phyloP scores from a whole-genome alignment of 2,888 invertebrate genomes.

The Dryococelus australis region DNA sequence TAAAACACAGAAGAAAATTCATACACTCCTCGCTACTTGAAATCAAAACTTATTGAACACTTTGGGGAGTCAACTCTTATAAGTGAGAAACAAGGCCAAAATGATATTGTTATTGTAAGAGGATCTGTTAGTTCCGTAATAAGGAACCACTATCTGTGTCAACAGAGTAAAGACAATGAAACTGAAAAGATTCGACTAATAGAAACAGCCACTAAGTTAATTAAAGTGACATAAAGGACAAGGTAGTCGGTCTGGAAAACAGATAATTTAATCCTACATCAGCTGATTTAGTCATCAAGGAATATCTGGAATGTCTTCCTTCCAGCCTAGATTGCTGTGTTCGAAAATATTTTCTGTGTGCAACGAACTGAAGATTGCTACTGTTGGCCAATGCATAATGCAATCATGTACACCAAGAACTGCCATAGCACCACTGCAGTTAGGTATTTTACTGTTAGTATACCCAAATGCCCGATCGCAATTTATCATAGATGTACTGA shows the following conservation, averaged over 20 bases:
- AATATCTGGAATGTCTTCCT: not conserved
- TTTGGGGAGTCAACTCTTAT: not conserved
- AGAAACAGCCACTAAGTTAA: not conserved
- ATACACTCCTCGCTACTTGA: no score
- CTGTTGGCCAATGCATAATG: not conserved
- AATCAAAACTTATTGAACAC: not conserved
- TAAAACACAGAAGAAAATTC: no score
- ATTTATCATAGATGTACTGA: not conserved
- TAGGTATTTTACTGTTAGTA: not conserved
- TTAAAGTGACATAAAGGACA: not conserved
- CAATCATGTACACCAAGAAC: not conserved
- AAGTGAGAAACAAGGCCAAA: not conserved
- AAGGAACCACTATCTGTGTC: not conserved
- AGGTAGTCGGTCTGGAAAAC: not conserved
- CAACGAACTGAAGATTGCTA: not conserved
- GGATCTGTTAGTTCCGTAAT: not conserved
- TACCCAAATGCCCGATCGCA: not conserved
- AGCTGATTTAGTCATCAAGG: not conserved
- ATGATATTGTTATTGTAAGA: not conserved
- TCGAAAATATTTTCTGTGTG: not conserved
- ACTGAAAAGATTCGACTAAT: not conserved
- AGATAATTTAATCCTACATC: not conserved
- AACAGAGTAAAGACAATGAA: no score
- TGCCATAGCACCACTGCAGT: not conserved
- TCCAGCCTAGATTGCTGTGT: not conserved